These are phyloP conservation scores for Falcunculus frontatus DNA, from an alignment of 2,113 vertebrate species.

Conservation along the genomic window DNA sequence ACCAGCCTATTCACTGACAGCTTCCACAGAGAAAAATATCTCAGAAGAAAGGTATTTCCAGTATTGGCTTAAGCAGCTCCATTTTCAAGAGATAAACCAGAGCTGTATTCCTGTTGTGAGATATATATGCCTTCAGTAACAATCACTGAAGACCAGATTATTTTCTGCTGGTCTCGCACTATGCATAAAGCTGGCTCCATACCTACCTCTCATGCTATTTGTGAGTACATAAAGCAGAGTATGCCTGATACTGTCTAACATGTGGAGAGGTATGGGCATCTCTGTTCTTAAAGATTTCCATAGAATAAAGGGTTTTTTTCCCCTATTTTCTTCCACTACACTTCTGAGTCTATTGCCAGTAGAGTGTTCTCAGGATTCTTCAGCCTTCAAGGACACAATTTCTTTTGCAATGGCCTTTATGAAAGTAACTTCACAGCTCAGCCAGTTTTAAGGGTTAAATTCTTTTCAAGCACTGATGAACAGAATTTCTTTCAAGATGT, in stretches of 20 bases:
- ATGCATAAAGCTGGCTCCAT: not conserved
- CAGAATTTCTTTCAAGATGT: not conserved
- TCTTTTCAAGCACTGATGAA: not conserved
- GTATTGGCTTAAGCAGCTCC: not conserved
- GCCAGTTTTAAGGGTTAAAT: not conserved
- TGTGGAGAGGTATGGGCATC: fast-evolving
- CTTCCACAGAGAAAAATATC: not conserved
- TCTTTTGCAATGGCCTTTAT: not conserved
- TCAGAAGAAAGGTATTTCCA: not conserved
- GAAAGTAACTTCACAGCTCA: not conserved
- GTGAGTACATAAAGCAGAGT: not conserved
- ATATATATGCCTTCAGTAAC: not conserved
- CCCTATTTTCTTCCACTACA: not conserved
- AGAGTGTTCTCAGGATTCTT: not conserved
- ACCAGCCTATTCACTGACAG: not conserved
- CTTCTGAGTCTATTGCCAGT: not conserved
- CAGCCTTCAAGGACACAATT: not conserved
- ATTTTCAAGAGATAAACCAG: not conserved
- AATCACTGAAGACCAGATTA: not conserved
- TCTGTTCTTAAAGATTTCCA: not conserved
- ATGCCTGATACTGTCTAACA: not conserved
- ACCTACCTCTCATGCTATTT: not conserved
- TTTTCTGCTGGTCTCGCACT: not conserved
- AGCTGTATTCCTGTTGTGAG: not conserved
- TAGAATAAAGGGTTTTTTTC: fast-evolving